phyloP scores from a whole-genome alignment of 2,113 vertebrate genomes.

The Trematomus loennbergii region DNA sequence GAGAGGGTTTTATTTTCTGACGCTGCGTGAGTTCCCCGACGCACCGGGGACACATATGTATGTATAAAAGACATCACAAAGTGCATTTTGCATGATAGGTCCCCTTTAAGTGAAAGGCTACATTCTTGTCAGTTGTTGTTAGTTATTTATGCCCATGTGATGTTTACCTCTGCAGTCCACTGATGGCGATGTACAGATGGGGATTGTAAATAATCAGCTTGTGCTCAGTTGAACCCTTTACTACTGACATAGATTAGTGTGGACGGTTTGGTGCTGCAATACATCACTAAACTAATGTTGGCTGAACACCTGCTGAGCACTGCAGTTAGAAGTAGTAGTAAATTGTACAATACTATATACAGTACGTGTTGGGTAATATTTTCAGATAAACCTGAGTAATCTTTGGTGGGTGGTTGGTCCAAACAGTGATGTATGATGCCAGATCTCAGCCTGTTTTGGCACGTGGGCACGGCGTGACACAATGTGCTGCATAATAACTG shows the following conservation, averaged over 20 bases:
- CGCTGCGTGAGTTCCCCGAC: no score
- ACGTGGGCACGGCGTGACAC: conserved; percentile 2
- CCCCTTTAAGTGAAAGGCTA: no score
- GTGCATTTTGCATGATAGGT: no score
- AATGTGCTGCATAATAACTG: conserved; percentile 67
- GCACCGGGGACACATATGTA: no score
- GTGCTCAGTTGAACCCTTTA: background rate
- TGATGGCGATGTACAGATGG: no score
- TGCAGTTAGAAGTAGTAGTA: background rate
- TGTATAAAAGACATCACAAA: no score
- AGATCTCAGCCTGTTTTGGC: no score
- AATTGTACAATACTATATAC: background rate
- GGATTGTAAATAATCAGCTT: background rate
- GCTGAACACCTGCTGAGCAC: background rate
- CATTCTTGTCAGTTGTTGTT: no score
- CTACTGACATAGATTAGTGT: background rate
- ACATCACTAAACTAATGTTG: background rate
- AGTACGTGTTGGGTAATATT: background rate
- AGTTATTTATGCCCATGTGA: background rate
- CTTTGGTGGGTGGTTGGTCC: background rate
- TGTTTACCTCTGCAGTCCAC: background rate
- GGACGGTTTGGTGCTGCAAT: background rate
- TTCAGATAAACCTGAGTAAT: background rate
- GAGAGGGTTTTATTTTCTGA: no score
- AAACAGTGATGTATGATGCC: background rate